phyloP scores from a whole-genome alignment of 2,113 vertebrate genomes.

The Chitala chitala region DNA sequence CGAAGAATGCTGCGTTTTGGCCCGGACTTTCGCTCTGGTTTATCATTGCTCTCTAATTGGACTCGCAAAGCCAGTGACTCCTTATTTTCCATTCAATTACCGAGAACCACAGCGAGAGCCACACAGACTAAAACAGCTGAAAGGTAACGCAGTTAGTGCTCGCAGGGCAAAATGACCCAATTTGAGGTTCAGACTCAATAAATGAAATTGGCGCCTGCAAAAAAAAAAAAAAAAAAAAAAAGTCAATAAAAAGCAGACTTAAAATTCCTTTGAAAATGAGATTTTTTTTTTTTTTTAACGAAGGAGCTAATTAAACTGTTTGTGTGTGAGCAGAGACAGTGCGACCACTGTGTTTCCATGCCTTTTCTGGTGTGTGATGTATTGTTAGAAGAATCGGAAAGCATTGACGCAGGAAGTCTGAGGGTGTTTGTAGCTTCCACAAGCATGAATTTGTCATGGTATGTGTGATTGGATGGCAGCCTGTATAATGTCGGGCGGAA shows the following conservation, averaged over 20 bases:
- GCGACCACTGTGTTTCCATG: slow-evolving; percentile 23
- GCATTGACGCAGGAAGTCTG: slow-evolving; percentile 12
- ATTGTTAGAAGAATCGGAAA: slow-evolving; percentile 30
- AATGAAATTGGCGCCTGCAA: slow-evolving; percentile 66
- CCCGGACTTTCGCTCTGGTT: slow-evolving; percentile 40
- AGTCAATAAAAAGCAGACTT: slow-evolving; percentile 54
- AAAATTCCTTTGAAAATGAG: slow-evolving; percentile 53
- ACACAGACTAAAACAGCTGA: slow-evolving; percentile 43
- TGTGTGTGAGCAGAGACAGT: slow-evolving; percentile 30
- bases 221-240: slow-evolving; percentile 54
- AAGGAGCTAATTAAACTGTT: slow-evolving; percentile 57
- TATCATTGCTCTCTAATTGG: slow-evolving; percentile 62
- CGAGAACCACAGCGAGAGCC: slow-evolving; percentile 57
- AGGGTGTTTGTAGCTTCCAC: background rate
- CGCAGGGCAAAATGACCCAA: slow-evolving; percentile 55
- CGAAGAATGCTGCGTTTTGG: slow-evolving; percentile 41
- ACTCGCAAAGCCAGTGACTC: slow-evolving; percentile 58
- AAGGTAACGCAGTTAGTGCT: slow-evolving; percentile 45
- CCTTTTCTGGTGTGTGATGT: slow-evolving; percentile 23
- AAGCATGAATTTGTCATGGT: background rate
- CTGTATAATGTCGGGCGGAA: background rate
- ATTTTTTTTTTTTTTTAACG: slow-evolving; percentile 50
- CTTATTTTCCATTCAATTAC: slow-evolving; percentile 67
- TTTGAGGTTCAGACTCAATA: slow-evolving; percentile 65
- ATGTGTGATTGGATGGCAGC: background rate